Conservation (phyloP, 2,888 invertebrate species). For the Imbricaverruca yamaguchii region DNA sequence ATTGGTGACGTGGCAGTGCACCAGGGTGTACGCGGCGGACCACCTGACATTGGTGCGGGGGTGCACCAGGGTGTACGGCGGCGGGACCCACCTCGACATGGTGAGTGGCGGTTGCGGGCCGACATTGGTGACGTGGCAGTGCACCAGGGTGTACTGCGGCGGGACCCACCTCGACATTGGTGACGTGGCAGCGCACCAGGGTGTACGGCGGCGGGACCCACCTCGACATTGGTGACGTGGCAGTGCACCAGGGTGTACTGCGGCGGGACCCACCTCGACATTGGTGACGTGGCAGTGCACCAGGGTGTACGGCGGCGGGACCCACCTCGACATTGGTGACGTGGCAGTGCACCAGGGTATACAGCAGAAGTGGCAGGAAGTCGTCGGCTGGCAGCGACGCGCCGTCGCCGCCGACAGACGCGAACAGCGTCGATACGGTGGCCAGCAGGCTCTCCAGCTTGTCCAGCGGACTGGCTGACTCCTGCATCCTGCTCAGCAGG, state of each 20-base stretch:
- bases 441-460: slow-evolving; percentile 86
- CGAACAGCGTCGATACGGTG: slow-evolving; percentile 72
- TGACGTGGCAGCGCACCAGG: no score
- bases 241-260: neutral
- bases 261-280: slow-evolving; percentile 50
- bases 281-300: slow-evolving; percentile 81
- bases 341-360: slow-evolving; percentile 79
- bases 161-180: no score
- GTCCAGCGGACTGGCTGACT: slow-evolving; percentile 83
- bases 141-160: no score
- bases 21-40: no score
- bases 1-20: no score
- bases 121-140: no score
- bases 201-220: neutral
- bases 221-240: slow-evolving; percentile 69
- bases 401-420: slow-evolving; percentile 35
- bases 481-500: slow-evolving; percentile 67
- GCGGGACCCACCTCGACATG: no score
- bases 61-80: no score
- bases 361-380: slow-evolving; percentile 81
- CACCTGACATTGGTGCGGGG: no score
- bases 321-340: slow-evolving; percentile 65
- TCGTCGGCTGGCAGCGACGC: slow-evolving; percentile 69
- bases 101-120: no score
- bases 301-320: slow-evolving; percentile 60